A percentile compares a stretch with the other conserved stretches of the same genome.
phyloP scores from a whole-genome alignment of 2,888 invertebrate species.

The Sylvicola fuscatus region DNA sequence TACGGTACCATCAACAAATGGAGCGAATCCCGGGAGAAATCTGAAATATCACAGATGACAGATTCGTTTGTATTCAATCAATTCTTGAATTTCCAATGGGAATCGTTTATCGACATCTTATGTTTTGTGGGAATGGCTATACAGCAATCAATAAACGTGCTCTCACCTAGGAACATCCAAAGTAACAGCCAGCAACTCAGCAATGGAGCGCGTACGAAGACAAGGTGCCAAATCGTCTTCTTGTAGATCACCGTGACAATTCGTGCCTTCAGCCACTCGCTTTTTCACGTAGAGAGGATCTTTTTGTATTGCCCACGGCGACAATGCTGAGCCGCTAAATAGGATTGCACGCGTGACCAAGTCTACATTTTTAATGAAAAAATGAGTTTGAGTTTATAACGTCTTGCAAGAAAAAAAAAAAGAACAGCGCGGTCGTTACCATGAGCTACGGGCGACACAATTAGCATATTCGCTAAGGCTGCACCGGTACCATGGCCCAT shows the following conservation, averaged over 20 bases:
- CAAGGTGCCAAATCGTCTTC: conserved; percentile 74
- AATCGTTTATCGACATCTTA: not conserved
- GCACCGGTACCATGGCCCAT: conserved; percentile 96
- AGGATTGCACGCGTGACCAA: conserved; percentile 71
- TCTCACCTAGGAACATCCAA: conserved; percentile 48
- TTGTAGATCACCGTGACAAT: conserved; percentile 61
- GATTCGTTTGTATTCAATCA: no score
- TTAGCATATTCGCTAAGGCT: conserved; percentile 85
- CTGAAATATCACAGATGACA: conserved; percentile 14
- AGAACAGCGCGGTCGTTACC: conserved; percentile 31
- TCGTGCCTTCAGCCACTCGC: conserved; percentile 62
- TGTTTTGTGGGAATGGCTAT: not conserved
- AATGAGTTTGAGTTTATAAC: conserved; percentile 16
- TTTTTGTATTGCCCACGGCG: conserved; percentile 79
- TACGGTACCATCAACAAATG: conserved; percentile 81
- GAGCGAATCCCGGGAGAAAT: conserved; percentile 81
- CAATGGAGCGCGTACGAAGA: conserved; percentile 53
- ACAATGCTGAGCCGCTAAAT: conserved; percentile 75
- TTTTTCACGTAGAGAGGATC: conserved; percentile 65
- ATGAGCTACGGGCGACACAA: conserved; percentile 87
- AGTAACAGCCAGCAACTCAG: conserved; percentile 49
- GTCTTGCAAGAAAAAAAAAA: conserved; percentile 2
- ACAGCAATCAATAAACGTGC: conserved; percentile 1
- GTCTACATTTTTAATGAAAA: conserved; percentile 33
- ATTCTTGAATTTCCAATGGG: not conserved